These are phyloP conservation scores for Dendronephthya gigantea DNA, from an alignment of 64 coral and sea anemone species.

Conservation along the genomic window DNA sequence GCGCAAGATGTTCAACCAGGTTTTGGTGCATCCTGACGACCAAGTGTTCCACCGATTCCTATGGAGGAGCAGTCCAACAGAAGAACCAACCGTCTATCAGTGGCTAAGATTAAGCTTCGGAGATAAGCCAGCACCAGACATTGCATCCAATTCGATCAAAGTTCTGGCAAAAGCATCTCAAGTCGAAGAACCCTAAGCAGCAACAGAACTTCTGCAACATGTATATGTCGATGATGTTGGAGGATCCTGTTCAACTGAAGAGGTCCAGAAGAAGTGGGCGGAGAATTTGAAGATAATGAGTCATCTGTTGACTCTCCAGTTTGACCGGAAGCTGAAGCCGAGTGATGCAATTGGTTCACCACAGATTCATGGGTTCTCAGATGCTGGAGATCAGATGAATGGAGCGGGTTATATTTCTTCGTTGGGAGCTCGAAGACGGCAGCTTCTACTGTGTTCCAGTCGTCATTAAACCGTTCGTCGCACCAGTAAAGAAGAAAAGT, in stretches of 20 bases:
- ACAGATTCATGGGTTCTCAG: constrained; percentile 25
- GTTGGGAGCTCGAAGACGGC: constrained; percentile 32
- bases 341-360: background rate
- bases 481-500: constrained; percentile 38
- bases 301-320: background rate
- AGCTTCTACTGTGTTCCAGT: constrained; percentile 16
- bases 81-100: constrained; percentile 37
- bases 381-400: background rate
- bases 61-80: constrained; percentile 27
- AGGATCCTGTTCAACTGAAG: constrained; percentile 21
- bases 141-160: constrained; percentile 37
- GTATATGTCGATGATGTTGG: constrained; percentile 43
- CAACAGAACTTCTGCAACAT: constrained; percentile 33
- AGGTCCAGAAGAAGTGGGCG: constrained; percentile 12
- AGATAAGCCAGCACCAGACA: constrained; percentile 44
- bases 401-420: constrained; percentile 25
- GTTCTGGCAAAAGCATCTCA: constrained; percentile 22
- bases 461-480: constrained; percentile 41
- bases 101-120: constrained; percentile 45
- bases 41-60: constrained; percentile 24
- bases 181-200: constrained; percentile 25
- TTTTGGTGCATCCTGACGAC: constrained; percentile 29
- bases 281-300: constrained; percentile 24
- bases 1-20: constrained; percentile 26
- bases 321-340: constrained; percentile 21